These are phyloP conservation scores for Lepus europaeus DNA, from an alignment of 2,113 vertebrate genomes.

Conservation along the genomic window DNA sequence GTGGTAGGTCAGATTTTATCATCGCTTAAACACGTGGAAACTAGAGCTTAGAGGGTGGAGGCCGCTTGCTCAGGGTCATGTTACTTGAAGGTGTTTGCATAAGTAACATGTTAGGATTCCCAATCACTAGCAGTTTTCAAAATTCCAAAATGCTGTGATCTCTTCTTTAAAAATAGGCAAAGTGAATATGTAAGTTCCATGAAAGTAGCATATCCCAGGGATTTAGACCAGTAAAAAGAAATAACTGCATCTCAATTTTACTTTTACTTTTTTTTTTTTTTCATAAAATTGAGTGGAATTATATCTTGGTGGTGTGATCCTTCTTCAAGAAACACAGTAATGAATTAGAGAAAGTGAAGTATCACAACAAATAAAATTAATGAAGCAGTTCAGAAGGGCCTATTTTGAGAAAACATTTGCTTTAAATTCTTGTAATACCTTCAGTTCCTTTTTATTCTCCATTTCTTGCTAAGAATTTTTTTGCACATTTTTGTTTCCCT, in stretches of 20 bases:
- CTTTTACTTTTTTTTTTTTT: slow-evolving; percentile 21
- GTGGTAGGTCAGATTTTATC: background rate
- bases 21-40: background rate
- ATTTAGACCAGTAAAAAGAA: background rate
- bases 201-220: background rate
- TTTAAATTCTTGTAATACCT: slow-evolving; percentile 19
- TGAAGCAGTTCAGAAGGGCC: background rate
- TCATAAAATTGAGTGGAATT: background rate
- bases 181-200: background rate
- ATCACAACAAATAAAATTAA: background rate
- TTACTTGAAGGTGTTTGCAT: background rate
- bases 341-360: background rate
- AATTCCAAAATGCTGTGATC: slow-evolving; percentile 18
- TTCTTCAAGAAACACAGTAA: background rate
- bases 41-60: background rate
- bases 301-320: background rate
- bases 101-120: background rate
- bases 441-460: background rate
- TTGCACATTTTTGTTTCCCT: background rate
- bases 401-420: background rate
- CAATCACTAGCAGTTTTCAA: background rate
- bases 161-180: slow-evolving; percentile 16
- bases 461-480: background rate
- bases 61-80: background rate
- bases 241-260: background rate